These are phyloP conservation scores for Alethe diademata DNA, from an alignment of 2,113 vertebrate species.

Conservation along the genomic window DNA sequence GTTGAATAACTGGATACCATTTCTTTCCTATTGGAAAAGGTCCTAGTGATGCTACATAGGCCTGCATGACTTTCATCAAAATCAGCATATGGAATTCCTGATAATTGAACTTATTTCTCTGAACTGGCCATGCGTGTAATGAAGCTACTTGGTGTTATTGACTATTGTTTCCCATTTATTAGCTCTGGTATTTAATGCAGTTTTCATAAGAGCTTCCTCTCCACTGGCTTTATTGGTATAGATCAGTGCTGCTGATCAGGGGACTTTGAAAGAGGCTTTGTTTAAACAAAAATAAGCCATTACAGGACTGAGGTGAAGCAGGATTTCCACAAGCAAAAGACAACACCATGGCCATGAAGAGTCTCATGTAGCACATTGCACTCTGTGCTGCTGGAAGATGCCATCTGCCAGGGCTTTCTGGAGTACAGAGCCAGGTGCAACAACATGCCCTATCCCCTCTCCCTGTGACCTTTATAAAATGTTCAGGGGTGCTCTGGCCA, in stretches of 20 bases:
- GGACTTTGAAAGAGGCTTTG: background rate
- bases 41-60: background rate
- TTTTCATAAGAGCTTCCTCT: background rate
- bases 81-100: background rate
- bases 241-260: background rate
- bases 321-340: background rate
- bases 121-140: background rate
- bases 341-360: rapidly evolving
- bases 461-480: background rate
- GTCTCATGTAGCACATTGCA: background rate
- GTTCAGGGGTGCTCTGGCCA: background rate
- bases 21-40: background rate
- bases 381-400: background rate
- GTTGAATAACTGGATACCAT: background rate
- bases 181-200: background rate
- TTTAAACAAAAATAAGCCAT: background rate
- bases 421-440: background rate
- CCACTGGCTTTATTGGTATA: background rate
- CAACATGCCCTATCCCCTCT: background rate
- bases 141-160: background rate
- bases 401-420: background rate
- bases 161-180: background rate
- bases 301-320: background rate
- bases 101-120: background rate
- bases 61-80: background rate